Conservation (phyloP, 2,797 vertebrate species). For the Oryzias sinensis region DNA sequence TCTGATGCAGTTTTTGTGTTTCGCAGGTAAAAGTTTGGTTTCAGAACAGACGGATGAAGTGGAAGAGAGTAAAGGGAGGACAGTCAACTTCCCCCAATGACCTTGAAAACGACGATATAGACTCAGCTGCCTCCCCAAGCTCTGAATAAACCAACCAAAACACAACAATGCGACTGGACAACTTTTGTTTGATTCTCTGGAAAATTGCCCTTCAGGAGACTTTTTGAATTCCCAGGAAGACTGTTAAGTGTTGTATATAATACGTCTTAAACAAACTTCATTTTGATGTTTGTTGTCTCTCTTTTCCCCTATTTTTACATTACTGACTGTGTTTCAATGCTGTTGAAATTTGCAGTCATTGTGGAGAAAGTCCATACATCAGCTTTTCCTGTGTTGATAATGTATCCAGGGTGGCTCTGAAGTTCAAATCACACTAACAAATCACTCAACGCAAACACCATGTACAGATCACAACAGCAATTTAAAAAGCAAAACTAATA, state of each 20-base stretch:
- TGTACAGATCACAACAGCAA: no score
- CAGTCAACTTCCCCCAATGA: conserved; percentile 86
- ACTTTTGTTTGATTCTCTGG: conserved; percentile 16
- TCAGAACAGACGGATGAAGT: conserved; percentile 98
- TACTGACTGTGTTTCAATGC: conserved; percentile 31
- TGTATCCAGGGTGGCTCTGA: conserved; percentile 1
- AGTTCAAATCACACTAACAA: no score
- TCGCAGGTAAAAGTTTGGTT: conserved; percentile 97
- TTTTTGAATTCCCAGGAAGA: conserved; percentile 30
- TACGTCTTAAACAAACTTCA: conserved; percentile 52
- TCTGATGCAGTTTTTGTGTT: conserved; percentile 15
- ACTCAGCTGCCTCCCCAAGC: conserved; percentile 90
- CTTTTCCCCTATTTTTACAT: conserved; percentile 12
- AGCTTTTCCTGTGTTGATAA: conserved; percentile 39
- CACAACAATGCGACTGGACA: conserved; percentile 2
- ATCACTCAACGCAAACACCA: no score
- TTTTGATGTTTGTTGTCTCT: conserved; percentile 43
- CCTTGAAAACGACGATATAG: conserved; percentile 87
- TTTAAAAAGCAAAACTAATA: no score
- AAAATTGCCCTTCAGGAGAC: conserved; percentile 20
- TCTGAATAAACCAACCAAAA: conserved; percentile 79
- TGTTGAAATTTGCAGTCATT: conserved; percentile 36
- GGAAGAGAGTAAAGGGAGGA: conserved; percentile 96
- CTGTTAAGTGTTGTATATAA: conserved; percentile 69
- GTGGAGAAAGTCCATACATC: conserved; percentile 40